A percentile compares a stretch with the other conserved stretches of the same genome.
Conservation (phyloP, 2,797 vertebrate species). For the Hemibagrus guttatus region DNA sequence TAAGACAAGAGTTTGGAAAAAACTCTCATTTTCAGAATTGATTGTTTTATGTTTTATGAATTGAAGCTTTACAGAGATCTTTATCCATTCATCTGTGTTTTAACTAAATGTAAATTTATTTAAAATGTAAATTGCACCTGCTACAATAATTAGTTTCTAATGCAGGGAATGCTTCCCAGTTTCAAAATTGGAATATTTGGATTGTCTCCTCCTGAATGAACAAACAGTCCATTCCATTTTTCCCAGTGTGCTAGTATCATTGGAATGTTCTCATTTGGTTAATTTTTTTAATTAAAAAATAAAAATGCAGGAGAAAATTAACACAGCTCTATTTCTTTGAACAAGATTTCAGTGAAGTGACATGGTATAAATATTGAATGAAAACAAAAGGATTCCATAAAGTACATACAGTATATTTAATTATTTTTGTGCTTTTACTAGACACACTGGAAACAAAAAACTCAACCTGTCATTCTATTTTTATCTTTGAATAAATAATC, state of each 20-base stretch:
- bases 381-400: constrained; percentile 20
- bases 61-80: background rate
- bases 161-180: background rate
- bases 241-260: background rate
- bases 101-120: background rate
- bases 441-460: constrained; percentile 58
- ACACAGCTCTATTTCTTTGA: background rate
- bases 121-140: background rate
- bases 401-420: constrained; percentile 25
- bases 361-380: background rate
- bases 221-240: background rate
- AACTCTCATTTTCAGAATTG: background rate
- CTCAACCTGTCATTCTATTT: constrained; percentile 58
- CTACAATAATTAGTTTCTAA: background rate
- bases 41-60: too few relatives aligned
- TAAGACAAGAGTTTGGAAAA: background rate
- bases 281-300: background rate
- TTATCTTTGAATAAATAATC: constrained; percentile 51
- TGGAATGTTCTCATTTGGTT: background rate
- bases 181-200: background rate
- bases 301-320: too few relatives aligned
- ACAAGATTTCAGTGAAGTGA: background rate
- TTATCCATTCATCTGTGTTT: background rate
- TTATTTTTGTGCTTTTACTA: constrained; percentile 38
- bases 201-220: background rate